Evolutionary conservation across 2,113 vertebrate species (phyloP).

Genomic region (Malurus alboscapulatus): DNA sequence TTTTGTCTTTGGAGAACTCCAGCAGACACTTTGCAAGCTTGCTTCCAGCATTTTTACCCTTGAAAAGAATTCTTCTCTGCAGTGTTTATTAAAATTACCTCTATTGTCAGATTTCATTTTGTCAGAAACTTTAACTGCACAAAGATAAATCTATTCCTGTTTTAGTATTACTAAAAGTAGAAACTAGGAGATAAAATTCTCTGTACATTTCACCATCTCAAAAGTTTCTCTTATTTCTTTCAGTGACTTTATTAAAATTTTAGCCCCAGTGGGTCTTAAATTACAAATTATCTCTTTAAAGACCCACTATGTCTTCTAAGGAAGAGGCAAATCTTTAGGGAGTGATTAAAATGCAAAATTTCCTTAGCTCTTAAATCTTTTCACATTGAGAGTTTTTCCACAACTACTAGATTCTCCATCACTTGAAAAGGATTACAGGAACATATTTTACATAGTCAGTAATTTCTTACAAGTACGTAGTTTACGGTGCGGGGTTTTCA

Average conservation of each 20-base stretch:
- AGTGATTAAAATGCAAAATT: not conserved
- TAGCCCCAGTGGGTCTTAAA: not conserved
- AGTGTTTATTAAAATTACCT: not conserved
- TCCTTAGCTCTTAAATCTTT: not conserved
- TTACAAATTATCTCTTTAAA: not conserved
- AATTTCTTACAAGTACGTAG: not conserved
- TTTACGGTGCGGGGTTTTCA: accelerated
- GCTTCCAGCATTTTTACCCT: not conserved
- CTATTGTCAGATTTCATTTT: not conserved
- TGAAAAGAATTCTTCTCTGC: not conserved
- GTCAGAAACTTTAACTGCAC: not conserved
- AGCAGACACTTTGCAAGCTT: not conserved
- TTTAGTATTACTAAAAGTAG: not conserved
- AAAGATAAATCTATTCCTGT: not conserved
- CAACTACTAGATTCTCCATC: not conserved
- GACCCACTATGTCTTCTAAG: not conserved
- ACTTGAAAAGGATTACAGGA: not conserved
- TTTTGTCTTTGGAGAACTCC: not conserved
- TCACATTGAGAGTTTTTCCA: not conserved
- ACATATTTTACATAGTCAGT: not conserved
- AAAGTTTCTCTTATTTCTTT: not conserved
- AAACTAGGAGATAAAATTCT: not conserved
- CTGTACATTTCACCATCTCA: not conserved
- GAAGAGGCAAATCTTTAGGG: not conserved
- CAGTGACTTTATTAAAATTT: not conserved